These are phyloP conservation scores for Cepphus grylle DNA, from an alignment of 2,113 vertebrate species.

Conservation along the genomic window DNA sequence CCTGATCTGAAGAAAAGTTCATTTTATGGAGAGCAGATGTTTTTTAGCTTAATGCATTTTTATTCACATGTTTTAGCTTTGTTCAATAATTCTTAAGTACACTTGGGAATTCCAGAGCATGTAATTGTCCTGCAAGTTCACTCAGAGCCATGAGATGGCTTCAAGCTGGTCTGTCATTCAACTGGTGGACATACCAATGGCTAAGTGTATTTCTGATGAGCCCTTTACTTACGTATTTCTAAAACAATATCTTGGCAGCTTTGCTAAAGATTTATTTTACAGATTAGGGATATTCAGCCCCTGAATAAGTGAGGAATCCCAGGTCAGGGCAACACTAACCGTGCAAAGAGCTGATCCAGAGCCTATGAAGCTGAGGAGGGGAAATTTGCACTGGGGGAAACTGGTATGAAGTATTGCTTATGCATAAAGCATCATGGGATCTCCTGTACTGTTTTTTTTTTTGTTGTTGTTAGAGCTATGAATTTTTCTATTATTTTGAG, in stretches of 20 bases:
- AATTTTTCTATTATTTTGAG: neutral
- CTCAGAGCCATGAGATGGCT: constrained; percentile 8
- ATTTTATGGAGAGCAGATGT: constrained; percentile 60
- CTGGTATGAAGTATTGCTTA: neutral
- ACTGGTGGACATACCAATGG: neutral
- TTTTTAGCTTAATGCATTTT: constrained; percentile 58
- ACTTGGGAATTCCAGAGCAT: constrained; percentile 34
- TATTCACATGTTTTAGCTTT: constrained; percentile 58
- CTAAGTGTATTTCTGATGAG: neutral
- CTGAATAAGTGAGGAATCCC: neutral
- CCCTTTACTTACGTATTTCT: neutral
- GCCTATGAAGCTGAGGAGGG: neutral
- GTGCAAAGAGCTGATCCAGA: neutral
- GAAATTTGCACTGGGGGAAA: neutral
- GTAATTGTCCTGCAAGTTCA: constrained; percentile 48
- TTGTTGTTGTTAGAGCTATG: neutral
- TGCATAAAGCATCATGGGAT: neutral
- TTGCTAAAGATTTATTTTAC: constrained; percentile 13
- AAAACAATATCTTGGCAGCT: neutral
- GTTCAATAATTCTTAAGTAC: constrained; percentile 56
- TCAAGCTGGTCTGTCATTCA: constrained; percentile 31
- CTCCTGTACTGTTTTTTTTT: neutral
- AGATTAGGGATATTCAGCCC: neutral
- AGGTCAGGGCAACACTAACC: neutral
- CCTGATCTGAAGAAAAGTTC: constrained; percentile 56